These are phyloP conservation scores for Ophion obscuratus DNA, from an alignment of 2,888 invertebrate species.

Conservation along the genomic window DNA sequence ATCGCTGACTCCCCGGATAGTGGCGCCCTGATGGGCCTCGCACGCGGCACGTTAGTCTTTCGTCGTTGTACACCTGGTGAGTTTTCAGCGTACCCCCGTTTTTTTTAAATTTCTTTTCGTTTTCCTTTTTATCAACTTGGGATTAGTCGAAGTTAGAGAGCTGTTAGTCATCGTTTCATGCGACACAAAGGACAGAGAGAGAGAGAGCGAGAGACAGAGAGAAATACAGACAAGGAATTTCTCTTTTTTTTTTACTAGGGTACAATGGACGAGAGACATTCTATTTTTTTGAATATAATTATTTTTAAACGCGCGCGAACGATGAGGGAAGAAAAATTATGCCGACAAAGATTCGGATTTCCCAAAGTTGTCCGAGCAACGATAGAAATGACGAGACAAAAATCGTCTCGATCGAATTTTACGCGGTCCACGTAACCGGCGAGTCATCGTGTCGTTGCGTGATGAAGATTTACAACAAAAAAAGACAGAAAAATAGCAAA, in stretches of 20 bases:
- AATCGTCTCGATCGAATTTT: conserved; percentile 4
- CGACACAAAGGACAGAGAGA: conserved; percentile 75
- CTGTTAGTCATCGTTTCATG: conserved; percentile 78
- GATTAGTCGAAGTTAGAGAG: conserved; percentile 80
- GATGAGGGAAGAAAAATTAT: conserved; percentile 5
- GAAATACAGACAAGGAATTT: conserved; percentile 34
- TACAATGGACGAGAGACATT: conserved; percentile 54
- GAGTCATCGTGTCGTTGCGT: conserved; percentile 65
- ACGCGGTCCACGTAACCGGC: conserved; percentile 56
- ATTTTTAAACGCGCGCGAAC: conserved; percentile 29
- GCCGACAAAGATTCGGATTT: not conserved
- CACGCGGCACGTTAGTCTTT: conserved; percentile 19
- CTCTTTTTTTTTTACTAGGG: conserved; percentile 53
- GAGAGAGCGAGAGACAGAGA: conserved; percentile 23
- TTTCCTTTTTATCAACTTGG: conserved; percentile 25
- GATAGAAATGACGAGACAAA: not conserved
- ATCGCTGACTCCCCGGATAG: conserved; percentile 63
- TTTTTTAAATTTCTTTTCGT: not conserved
- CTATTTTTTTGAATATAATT: not conserved
- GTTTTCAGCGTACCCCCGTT: conserved; percentile 3
- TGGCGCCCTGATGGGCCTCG: conserved; percentile 42
- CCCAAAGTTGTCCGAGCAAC: not conserved
- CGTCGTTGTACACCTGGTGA: conserved; percentile 51
- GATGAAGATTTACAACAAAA: conserved; percentile 40
- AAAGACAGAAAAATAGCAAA: conserved; percentile 23